Percentiles rank a stretch among this genome's conserved stretches.
Evolutionary conservation across 2,888 invertebrate genomes (phyloP).

Genomic region (Chaetoderma sp.): DNA sequence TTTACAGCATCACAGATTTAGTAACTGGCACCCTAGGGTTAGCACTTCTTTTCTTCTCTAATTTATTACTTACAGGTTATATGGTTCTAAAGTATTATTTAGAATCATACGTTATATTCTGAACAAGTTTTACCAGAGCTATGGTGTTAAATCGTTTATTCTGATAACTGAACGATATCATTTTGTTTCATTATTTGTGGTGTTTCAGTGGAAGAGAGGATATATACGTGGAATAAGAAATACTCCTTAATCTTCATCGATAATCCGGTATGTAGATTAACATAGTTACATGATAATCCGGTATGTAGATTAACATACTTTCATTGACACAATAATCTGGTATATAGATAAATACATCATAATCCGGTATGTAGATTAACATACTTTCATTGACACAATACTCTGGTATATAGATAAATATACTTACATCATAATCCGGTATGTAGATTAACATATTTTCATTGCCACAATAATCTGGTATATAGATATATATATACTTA

Average conservation of each 20-base stretch:
- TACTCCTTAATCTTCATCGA: slow-evolving; percentile 90
- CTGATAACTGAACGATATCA: too few relatives aligned
- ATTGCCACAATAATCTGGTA: not conserved
- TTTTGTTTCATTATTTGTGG: too few relatives aligned
- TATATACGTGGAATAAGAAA: slow-evolving; percentile 83
- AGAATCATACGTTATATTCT: too few relatives aligned
- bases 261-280: slow-evolving; percentile 84
- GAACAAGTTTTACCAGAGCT: too few relatives aligned
- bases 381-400: not conserved
- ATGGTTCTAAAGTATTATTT: too few relatives aligned
- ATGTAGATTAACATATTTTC: not conserved
- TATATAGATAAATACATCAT: not conserved
- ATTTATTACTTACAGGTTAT: too few relatives aligned
- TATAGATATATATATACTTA: too few relatives aligned
- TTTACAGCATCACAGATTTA: too few relatives aligned
- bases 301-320: not conserved
- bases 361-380: not conserved
- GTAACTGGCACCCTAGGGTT: too few relatives aligned
- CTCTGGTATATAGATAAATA: too few relatives aligned
- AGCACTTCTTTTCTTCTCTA: too few relatives aligned
- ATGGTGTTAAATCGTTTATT: too few relatives aligned
- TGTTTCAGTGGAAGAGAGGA: slow-evolving; percentile 73
- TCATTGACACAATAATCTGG: not conserved
- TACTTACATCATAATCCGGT: not conserved
- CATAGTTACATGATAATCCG: slow-evolving; percentile 65